These are phyloP conservation scores for Suillia variegata DNA, from an alignment of 2,888 invertebrate species.

Conservation along the genomic window DNA sequence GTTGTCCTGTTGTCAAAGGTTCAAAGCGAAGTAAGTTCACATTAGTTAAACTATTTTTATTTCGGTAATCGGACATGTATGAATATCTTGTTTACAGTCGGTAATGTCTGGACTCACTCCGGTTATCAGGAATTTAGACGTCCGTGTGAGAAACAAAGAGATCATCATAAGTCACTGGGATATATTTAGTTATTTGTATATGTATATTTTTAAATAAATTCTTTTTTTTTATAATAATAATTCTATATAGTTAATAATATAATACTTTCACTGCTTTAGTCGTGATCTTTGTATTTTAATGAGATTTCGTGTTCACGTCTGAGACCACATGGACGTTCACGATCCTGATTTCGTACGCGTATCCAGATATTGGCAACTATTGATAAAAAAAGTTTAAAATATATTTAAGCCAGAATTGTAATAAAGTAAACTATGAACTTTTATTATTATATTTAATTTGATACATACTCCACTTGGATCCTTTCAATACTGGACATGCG, in stretches of 20 bases:
- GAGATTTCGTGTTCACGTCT: conserved; percentile 45
- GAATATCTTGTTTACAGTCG: conserved; percentile 65
- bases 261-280: too few relatives aligned
- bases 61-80: too few relatives aligned
- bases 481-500: conserved; percentile 52
- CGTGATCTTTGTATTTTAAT: conserved; percentile 34
- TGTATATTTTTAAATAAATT: too few relatives aligned
- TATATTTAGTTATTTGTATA: conserved; percentile 11
- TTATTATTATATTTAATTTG: background rate
- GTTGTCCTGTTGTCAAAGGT: conserved; percentile 93
- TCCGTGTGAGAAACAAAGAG: conserved; percentile 61
- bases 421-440: too few relatives aligned
- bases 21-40: conserved; percentile 89
- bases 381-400: too few relatives aligned
- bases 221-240: too few relatives aligned
- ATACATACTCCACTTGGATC: conserved; percentile 52
- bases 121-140: conserved; percentile 77
- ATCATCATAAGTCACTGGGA: conserved; percentile 23
- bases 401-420: too few relatives aligned
- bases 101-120: conserved; percentile 90
- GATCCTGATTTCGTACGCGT: conserved; percentile 82
- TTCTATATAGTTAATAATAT: conserved; percentile 18
- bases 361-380: conserved; percentile 89
- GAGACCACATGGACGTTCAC: conserved; percentile 65
- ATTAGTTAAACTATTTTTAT: background rate